Percentiles rank a stretch among this genome's conserved stretches.
These are phyloP conservation scores for Pseudopleuronectes americanus DNA, from an alignment of 2,797 vertebrate genomes.

Conservation along the genomic window DNA sequence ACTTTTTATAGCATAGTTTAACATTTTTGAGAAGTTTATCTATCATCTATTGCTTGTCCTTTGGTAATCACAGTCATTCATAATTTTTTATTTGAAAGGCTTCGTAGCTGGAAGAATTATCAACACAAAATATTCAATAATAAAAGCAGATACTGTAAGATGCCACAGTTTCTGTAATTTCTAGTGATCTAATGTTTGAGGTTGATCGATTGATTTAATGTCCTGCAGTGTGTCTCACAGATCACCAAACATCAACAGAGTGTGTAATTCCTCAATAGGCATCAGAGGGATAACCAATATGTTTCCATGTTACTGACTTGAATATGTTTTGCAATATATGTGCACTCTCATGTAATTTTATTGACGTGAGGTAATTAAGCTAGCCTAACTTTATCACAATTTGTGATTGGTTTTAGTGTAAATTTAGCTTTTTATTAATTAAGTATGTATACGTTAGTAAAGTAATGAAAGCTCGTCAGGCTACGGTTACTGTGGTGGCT, in stretches of 20 bases:
- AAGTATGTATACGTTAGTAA: too few species aligned
- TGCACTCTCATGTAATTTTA: too few species aligned
- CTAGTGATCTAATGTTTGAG: background rate
- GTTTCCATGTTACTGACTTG: too few species aligned
- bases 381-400: too few species aligned
- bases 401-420: too few species aligned
- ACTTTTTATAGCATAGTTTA: slow-evolving; percentile 7
- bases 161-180: slow-evolving; percentile 3
- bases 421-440: too few species aligned
- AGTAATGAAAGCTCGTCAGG: too few species aligned
- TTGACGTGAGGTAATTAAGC: too few species aligned
- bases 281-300: background rate
- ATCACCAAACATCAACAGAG: background rate
- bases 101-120: background rate
- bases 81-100: background rate
- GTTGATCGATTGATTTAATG: background rate
- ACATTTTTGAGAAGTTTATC: slow-evolving; percentile 6
- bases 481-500: too few species aligned
- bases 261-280: slow-evolving; percentile 18
- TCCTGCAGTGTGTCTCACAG: too few species aligned
- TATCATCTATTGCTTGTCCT: slow-evolving; percentile 18
- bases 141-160: background rate
- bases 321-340: too few species aligned
- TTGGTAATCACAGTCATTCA: slow-evolving; percentile 1
- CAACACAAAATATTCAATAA: background rate